A percentile compares a stretch with the other conserved stretches of the same genome.
Evolutionary conservation across 2,888 invertebrate species (phyloP).

Genomic region (Spodoptera exigua): DNA sequence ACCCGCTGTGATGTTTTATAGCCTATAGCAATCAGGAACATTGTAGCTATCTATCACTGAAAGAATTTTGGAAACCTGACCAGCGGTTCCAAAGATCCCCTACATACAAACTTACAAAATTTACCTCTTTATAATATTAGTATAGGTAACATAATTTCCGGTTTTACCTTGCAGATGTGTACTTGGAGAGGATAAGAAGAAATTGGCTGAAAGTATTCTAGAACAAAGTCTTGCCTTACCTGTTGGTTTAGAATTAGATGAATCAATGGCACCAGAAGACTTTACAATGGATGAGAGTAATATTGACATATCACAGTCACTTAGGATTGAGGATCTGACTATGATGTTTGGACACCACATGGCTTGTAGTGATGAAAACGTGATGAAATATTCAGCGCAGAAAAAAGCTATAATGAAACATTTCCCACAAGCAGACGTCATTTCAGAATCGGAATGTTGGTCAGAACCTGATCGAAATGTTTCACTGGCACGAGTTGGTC

Average conservation of each 20-base stretch:
- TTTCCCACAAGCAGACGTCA: conserved; percentile 76
- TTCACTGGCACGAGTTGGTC: conserved; percentile 94
- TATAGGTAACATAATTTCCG: not conserved
- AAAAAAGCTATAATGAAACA: conserved; percentile 65
- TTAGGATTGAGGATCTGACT: conserved; percentile 84
- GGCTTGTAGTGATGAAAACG: conserved; percentile 72
- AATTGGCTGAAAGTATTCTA: conserved; percentile 83
- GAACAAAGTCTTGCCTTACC: conserved; percentile 86
- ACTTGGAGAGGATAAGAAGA: conserved; percentile 85
- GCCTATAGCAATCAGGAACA: too few relatives aligned
- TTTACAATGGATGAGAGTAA: conserved; percentile 84
- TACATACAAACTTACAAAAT: too few relatives aligned
- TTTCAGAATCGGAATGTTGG: conserved; percentile 94
- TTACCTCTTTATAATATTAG: not conserved
- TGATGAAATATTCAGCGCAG: conserved; percentile 57
- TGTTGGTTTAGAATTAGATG: conserved; percentile 84
- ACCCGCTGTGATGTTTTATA: too few relatives aligned
- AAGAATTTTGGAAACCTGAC: too few relatives aligned
- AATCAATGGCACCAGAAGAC: conserved; percentile 83
- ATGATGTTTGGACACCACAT: conserved; percentile 86
- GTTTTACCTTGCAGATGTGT: conserved; percentile 76
- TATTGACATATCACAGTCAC: conserved; percentile 81
- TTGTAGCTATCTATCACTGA: too few relatives aligned
- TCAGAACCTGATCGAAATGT: conserved; percentile 96
- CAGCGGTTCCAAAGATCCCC: too few relatives aligned